Conservation (phyloP, 1,140 invertebrate species). For the Pachyrhynchus sulphureomaculatus region DNA sequence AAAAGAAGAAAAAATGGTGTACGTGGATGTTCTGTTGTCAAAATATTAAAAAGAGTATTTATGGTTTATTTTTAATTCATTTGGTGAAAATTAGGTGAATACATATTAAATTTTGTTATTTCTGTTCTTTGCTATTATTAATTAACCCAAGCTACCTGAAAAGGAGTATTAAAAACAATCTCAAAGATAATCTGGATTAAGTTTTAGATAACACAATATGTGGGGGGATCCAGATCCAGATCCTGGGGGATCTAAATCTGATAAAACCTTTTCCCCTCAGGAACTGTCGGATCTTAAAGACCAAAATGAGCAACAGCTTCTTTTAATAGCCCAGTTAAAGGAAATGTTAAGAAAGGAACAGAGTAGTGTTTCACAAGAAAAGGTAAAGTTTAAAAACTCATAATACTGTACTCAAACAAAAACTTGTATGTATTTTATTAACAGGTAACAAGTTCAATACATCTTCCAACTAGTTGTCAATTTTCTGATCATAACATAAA, state of each 20-base stretch:
- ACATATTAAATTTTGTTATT: no score
- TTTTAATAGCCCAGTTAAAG: constrained; percentile 48
- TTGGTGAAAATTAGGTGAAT: background rate
- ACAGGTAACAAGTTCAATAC: no score
- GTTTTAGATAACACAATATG: constrained; percentile 34
- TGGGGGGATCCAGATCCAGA: constrained; percentile 42
- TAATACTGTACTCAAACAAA: no score
- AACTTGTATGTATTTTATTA: no score
- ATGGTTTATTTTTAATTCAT: background rate
- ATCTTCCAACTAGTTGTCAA: no score
- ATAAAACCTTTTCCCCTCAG: constrained; percentile 1
- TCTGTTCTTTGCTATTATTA: no score
- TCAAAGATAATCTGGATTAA: no score
- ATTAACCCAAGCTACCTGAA: no score
- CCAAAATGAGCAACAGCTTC: constrained; percentile 48
- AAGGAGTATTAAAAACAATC: no score
- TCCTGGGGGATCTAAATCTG: constrained; percentile 36
- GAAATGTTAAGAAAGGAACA: constrained; percentile 52
- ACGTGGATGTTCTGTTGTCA: constrained; percentile 19
- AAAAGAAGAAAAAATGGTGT: constrained; percentile 5
- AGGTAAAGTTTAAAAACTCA: constrained; percentile 38
- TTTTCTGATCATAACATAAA: no score
- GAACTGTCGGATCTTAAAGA: constrained; percentile 48
- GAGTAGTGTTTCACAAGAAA: constrained; percentile 46
- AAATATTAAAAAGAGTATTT: background rate